phyloP scores from a whole-genome alignment of 2,888 invertebrate genomes.

The Metacarcinus magister region DNA sequence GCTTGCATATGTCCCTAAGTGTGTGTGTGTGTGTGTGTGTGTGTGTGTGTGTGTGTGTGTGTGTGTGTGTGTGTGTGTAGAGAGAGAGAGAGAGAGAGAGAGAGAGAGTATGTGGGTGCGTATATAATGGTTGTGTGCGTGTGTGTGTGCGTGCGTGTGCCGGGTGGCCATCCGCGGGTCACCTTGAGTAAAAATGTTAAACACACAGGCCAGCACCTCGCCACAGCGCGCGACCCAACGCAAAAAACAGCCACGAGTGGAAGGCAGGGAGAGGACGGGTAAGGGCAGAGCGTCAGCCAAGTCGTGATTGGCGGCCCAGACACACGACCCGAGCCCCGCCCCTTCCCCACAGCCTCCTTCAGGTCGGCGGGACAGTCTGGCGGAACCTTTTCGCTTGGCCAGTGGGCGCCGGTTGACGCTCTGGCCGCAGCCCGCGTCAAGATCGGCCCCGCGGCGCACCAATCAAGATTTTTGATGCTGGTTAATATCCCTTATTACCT shows the following conservation, averaged over 20 bases:
- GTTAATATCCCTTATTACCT: conserved; percentile 52
- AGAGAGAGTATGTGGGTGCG: background rate
- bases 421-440: background rate
- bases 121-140: background rate
- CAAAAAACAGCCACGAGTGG: conserved; percentile 53
- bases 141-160: background rate
- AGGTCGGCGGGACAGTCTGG: conserved; percentile 20
- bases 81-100: background rate
- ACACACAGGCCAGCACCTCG: conserved; percentile 61
- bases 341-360: background rate
- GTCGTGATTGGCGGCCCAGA: conserved; percentile 38
- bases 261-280: background rate
- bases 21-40: conserved; percentile 56
- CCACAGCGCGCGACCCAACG: conserved; percentile 3
- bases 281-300: background rate
- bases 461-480: conserved; percentile 69
- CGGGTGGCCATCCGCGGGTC: conserved; percentile 49
- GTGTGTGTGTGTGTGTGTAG: conserved; percentile 44
- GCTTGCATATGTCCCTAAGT: background rate
- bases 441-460: background rate
- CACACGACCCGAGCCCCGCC: conserved; percentile 26
- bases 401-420: background rate
- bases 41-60: conserved; percentile 43
- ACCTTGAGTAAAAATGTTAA: conserved; percentile 74
- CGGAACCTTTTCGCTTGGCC: background rate